Evolutionary conservation across 2,888 invertebrate species (phyloP), one percentile per base, ranked within the genome.

Genomic region (Heliconius cydno): DNA sequence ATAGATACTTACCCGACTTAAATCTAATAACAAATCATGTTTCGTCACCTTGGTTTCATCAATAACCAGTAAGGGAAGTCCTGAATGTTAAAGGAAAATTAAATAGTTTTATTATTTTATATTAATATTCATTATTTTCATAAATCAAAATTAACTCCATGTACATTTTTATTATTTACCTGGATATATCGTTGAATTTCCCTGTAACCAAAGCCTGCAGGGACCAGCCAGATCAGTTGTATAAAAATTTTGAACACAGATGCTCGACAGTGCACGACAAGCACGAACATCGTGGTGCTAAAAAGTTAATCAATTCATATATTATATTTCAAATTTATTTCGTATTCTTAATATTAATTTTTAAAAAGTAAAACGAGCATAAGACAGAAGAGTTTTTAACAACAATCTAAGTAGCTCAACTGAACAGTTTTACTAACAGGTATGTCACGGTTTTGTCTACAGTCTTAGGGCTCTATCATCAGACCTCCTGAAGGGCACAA

Each of bases 181-280:
- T 86, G 87, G 88, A 63, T 88, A 87, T 30, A 81, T 81, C 3
- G 84, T 79, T 28, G 88, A 65, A 77, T 91, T 91, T 7, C 90
- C 85, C 79, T 91, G 89, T 60, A 91, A 79, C 94, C 94, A 95
- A 30, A 95, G 86, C 76, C 93, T 84, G 80, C 95, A 94, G 1
- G 94, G 91, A 1, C 95, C 94, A 0, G 91, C 91, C 0, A 85
- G 83, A n/a, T 94, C 91, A 9, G 85, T 85, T 0, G 88, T 85
- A 80, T 94, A 94, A 79, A 92, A 92, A 78, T 90, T 91, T 79
- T 85, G 89, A 9, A 94, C 92, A 77, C 95, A 95, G 67, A 87
- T 87, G 78, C 87, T 87, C 4, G 92, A 89, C n/a, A 94, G 80
- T 2, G 82, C 81, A 2, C 90, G 89, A 83, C 94, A 95, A 0